phyloP scores from a whole-genome alignment of 2,888 invertebrate genomes.

The Athalia cordata region DNA sequence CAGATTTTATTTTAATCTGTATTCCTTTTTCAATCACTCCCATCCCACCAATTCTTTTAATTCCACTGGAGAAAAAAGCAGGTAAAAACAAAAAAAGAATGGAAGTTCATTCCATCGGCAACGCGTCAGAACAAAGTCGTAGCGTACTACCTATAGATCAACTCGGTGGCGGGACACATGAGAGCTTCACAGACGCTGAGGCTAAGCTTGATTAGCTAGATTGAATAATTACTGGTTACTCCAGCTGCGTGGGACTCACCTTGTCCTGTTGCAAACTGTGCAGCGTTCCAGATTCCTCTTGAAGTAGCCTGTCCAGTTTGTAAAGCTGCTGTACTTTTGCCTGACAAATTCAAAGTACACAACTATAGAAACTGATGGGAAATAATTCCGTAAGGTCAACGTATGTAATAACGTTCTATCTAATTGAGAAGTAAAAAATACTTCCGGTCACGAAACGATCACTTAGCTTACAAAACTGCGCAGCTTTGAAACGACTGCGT shows the following conservation, averaged over 20 bases:
- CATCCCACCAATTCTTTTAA: background rate
- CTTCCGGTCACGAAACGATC: background rate
- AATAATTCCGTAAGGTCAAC: background rate
- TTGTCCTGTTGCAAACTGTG: slow-evolving; percentile 86
- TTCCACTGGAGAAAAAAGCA: no score
- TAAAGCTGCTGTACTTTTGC: slow-evolving; percentile 86
- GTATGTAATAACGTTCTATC: no score
- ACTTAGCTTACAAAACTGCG: background rate
- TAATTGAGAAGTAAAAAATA: background rate
- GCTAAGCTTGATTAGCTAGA: no score
- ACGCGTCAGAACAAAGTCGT: no score
- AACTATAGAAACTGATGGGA: background rate
- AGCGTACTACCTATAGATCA: no score
- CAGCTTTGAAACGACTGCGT: slow-evolving; percentile 15
- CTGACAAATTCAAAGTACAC: slow-evolving; percentile 65
- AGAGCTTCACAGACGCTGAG: no score
- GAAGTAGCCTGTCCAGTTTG: slow-evolving; percentile 83
- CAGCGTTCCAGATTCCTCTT: slow-evolving; percentile 84
- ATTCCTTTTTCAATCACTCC: background rate
- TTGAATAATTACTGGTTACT: no score
- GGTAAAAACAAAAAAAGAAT: no score
- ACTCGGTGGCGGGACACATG: no score
- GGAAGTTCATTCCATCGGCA: no score
- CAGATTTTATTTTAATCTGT: no score
- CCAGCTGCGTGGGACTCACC: slow-evolving; percentile 64